Base-by-base conservation (phyloP, 2,797 vertebrate species). In the Hoplostethus mediterraneus region DNA sequence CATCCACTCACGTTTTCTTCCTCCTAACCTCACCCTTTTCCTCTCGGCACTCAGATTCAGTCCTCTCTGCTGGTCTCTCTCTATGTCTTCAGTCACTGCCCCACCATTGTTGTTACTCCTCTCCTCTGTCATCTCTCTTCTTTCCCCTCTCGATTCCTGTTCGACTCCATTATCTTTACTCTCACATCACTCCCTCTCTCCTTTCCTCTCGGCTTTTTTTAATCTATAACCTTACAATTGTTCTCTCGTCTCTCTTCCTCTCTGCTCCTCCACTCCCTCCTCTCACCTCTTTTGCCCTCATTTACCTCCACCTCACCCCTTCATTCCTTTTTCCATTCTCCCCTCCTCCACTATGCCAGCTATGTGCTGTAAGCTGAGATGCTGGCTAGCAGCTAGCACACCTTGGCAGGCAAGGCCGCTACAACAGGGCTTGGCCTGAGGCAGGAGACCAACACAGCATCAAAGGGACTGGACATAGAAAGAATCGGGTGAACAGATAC, bases 21-120 rank as follows among this genome's bases (percentile, higher is more conserved):
- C 73, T 70, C 65, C 21, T 60, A 64, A 21, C 71, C 76, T 81
- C 76, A 61, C 67, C 72, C 65, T 89, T 85, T 85, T 79, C 75
- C 68, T 49, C 61, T 33, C 16, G 31, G 42, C 79, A 36, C 57
- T 54, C 65, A 3, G 58, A 63, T 60, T 53, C 49, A 55, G 30
- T 54, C 54, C 66, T 48, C 67, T 75, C 49, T 14, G 0, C 7
- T 33, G 30, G 11, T 13, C 21, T 28, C 12, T 8, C 11, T 54
- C 21, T 28, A 2, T 28, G 10, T 85, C 65, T 70, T 3, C 42
- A 33, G 48, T 70, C 17, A 56, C 44, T 60, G n/a, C 42, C 4
- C 42, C 42, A 44, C 13, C 7, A 14, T n/a, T 8, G 13, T 4
- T 17, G 55, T 56, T 55, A 51, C 69, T 74, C 64, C 58, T 44